Base-by-base conservation (phyloP, 2,888 invertebrate species). In the Bugula neritina region DNA sequence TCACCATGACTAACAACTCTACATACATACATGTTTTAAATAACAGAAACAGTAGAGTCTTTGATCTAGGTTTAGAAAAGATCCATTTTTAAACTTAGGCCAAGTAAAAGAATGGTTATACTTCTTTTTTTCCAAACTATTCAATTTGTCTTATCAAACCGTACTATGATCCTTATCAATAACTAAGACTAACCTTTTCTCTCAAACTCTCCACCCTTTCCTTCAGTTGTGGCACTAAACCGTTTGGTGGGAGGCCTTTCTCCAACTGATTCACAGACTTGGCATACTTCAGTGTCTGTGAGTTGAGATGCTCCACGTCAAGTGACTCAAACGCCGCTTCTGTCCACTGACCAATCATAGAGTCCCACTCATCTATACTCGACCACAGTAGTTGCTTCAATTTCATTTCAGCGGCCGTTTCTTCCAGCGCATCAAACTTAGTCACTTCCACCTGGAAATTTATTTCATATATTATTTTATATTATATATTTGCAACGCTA, bases 341-440 rank as follows among this genome's bases (percentile, higher is more conserved):
- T 71, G 88, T 89, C 92, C 92, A 93, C 58, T 87, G 87, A 1
- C 87, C 82, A 13, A 89, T 86, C 1, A 89, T 84, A 1, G 87
- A 87, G 21, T 89, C 89, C 93, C 93, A 94, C 71, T 89, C 88
- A 72, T 88, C 89, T 0, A 91, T 86, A 54, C 90, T 90, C 69
- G 90, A 90, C 92, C 93, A 93, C 0, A 94, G 85, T 71, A 91
- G 86, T 80, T 90, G 90, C 54, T 93, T 88, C 55, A 93, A 86
- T 80, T 90, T 91, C 1, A 94, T 89, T 75, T 93, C 92, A 75
- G 89, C 90, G 77, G 90, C 88, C 0, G 91, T 90, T 81, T 91
- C 90, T 71, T 93, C 92, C 75, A 94, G 86, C 74, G 90, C 88
- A 76, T 93, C 93, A 80, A 91, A 89, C 79, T 92, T 88, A 0